Conservation (phyloP, 2,113 vertebrate genomes). For the Arenaria interpres region DNA sequence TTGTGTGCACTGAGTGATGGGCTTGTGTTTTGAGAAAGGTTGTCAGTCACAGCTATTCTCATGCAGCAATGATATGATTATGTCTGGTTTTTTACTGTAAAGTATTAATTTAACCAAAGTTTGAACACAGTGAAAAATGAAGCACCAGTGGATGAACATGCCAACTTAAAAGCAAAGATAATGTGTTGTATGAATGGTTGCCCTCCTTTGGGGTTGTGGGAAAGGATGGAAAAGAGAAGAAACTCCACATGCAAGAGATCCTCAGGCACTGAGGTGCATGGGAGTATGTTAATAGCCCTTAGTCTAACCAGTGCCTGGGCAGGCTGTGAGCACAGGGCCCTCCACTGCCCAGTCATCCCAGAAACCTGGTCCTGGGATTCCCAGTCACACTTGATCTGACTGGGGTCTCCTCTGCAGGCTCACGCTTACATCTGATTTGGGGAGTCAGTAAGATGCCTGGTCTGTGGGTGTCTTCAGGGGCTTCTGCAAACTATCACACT, state of each 20-base stretch:
- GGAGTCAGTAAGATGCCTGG: too few species aligned
- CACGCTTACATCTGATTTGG: neutral
- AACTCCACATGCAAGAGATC: neutral
- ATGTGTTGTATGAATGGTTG: neutral
- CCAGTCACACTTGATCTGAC: neutral
- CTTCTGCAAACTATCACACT: neutral
- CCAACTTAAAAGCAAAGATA: neutral
- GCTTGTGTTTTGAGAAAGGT: slow-evolving; percentile 21
- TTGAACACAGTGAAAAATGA: slow-evolving; percentile 6
- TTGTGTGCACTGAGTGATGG: slow-evolving; percentile 21
- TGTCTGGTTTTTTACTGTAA: slow-evolving; percentile 10
- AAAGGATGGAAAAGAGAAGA: neutral
- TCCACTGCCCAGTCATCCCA: neutral
- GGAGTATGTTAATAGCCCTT: neutral
- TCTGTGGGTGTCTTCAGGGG: neutral
- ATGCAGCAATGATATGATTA: neutral
- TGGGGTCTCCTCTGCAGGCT: neutral
- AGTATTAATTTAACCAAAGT: slow-evolving; percentile 38
- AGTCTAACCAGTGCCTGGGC: too few species aligned
- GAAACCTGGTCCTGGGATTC: neutral
- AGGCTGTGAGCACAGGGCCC: neutral
- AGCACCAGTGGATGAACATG: neutral
- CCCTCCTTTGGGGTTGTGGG: neutral
- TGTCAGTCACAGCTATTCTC: slow-evolving; percentile 46
- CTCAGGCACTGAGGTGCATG: accelerated